Conservation (phyloP, 2,797 vertebrate genomes). For the Rhabdomys pumilio region DNA sequence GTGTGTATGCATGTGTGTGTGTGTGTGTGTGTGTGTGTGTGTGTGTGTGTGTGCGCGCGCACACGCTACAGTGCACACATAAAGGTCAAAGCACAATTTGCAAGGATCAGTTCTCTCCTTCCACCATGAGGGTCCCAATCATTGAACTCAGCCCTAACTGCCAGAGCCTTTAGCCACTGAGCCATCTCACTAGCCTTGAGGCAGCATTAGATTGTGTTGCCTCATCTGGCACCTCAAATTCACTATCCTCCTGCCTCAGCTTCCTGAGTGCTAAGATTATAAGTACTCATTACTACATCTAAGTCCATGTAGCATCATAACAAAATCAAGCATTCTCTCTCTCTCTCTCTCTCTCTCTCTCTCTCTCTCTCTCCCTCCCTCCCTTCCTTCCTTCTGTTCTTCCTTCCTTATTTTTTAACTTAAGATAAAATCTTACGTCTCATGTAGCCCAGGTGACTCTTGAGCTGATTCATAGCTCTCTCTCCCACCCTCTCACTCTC, state of each 20-base stretch:
- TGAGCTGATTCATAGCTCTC: not conserved
- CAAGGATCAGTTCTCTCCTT: not conserved
- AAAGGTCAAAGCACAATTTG: not conserved
- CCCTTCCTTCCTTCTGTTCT: fast-evolving
- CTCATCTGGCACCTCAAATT: not conserved
- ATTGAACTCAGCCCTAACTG: not conserved
- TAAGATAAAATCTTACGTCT: not conserved
- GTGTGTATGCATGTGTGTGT: too few species aligned
- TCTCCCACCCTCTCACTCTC: not conserved
- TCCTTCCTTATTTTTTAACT: not conserved
- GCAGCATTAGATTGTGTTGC: not conserved
- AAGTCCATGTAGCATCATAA: not conserved
- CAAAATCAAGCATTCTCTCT: not conserved
- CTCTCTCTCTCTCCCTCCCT: fast-evolving
- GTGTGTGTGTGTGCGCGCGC: too few species aligned
- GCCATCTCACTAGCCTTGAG: not conserved
- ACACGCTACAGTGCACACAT: fast-evolving
- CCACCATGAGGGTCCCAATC: not conserved
- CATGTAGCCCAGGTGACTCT: not conserved
- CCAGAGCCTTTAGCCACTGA: not conserved
- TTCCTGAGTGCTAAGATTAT: not conserved
- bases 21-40: not conserved
- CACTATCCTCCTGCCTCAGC: not conserved
- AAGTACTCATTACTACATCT: not conserved
- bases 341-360: not conserved